Evolutionary conservation across 2,113 vertebrate genomes (phyloP).

Genomic region (Planiliza haematocheilus): DNA sequence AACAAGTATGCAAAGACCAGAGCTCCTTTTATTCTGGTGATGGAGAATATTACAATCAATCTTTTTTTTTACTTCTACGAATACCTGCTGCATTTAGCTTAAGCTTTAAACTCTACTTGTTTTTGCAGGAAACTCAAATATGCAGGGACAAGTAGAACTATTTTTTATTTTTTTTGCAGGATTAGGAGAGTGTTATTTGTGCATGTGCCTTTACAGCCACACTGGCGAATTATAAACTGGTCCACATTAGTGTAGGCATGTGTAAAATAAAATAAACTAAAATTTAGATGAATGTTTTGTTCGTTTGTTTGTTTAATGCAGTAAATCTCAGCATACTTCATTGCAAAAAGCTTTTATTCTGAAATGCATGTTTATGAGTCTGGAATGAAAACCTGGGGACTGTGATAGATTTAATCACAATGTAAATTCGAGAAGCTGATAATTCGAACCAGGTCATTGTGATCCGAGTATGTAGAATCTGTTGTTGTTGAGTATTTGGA

Average conservation of each 20-base stretch:
- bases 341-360: background rate
- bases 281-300: too few species aligned
- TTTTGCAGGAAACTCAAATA: too few species aligned
- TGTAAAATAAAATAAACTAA: too few species aligned
- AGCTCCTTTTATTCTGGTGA: conserved; percentile 31
- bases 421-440: background rate
- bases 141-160: too few species aligned
- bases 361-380: background rate
- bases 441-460: conserved; percentile 5
- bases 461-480: conserved; percentile 19
- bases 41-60: conserved; percentile 35
- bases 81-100: too few species aligned
- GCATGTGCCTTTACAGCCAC: background rate
- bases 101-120: too few species aligned
- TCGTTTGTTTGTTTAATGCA: too few species aligned
- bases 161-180: too few species aligned
- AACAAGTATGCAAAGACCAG: conserved; percentile 29
- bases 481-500: conserved; percentile 47
- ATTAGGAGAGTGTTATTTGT: conserved; percentile 4
- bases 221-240: too few species aligned
- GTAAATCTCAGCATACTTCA: background rate
- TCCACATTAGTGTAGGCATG: too few species aligned
- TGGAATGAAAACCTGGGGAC: background rate
- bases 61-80: too few species aligned
- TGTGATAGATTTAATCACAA: background rate